Conservation (phyloP, 2,797 vertebrate genomes). For the Typhlichthys eigenmanni region DNA sequence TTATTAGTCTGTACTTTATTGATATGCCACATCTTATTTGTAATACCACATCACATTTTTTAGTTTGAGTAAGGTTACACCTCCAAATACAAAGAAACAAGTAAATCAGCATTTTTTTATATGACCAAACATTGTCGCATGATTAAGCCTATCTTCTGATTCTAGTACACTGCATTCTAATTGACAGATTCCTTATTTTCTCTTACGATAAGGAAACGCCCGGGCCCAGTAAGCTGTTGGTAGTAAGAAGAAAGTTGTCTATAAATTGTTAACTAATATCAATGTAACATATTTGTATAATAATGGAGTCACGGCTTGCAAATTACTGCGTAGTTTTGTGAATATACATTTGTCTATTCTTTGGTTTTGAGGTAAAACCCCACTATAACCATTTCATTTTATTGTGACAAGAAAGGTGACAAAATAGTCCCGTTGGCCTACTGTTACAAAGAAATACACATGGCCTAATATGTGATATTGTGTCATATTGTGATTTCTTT, state of each 20-base stretch:
- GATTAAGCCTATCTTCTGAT: constrained; percentile 18
- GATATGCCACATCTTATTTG: too few species aligned
- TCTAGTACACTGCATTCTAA: background rate
- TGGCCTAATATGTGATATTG: constrained; percentile 13
- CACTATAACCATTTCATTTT: background rate
- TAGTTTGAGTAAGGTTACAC: too few species aligned
- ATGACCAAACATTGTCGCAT: background rate
- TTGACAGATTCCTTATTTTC: background rate
- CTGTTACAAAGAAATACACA: too few species aligned
- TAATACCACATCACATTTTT: too few species aligned
- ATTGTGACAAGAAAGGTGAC: background rate
- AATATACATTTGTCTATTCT: background rate
- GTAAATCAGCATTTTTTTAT: background rate
- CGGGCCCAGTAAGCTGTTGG: too few species aligned
- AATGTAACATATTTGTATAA: too few species aligned
- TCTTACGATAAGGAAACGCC: background rate
- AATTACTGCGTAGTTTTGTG: constrained; percentile 1
- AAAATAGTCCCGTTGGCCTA: too few species aligned
- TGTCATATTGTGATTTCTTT: constrained; percentile 68
- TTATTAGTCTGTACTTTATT: too few species aligned
- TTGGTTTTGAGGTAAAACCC: too few species aligned
- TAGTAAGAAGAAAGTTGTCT: too few species aligned
- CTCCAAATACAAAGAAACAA: too few species aligned
- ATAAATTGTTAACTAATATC: background rate
- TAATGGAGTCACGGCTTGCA: background rate